Conservation (phyloP, 1,140 invertebrate species). For the Apolygus lucorum region DNA sequence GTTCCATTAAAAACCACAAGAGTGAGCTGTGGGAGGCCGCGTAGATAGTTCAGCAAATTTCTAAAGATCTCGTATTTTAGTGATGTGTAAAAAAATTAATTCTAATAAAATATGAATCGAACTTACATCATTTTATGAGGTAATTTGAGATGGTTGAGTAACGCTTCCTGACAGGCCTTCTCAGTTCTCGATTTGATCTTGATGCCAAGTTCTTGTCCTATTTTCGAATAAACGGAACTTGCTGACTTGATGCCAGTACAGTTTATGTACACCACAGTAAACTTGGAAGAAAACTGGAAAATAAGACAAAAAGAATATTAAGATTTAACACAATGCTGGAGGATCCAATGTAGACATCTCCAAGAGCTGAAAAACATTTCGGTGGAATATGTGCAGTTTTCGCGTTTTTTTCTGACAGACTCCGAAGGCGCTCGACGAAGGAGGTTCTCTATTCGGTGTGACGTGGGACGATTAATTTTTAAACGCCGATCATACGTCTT, state of each 20-base stretch:
- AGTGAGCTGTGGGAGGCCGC: not conserved
- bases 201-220: constrained; percentile 55
- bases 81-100: not conserved
- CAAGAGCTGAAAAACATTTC: too few species aligned
- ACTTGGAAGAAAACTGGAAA: constrained; percentile 44
- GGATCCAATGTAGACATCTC: too few species aligned
- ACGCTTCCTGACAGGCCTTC: constrained; percentile 48
- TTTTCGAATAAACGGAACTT: constrained; percentile 58
- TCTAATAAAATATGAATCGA: not conserved
- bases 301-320: too few species aligned
- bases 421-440: too few species aligned
- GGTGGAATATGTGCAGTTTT: too few species aligned
- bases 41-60: not conserved
- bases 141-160: constrained; percentile 56
- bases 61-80: not conserved
- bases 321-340: too few species aligned
- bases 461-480: too few species aligned
- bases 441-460: too few species aligned
- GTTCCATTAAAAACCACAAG: too few species aligned
- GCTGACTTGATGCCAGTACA: constrained; percentile 72
- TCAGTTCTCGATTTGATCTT: constrained; percentile 46
- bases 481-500: too few species aligned
- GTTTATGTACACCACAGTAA: constrained; percentile 65
- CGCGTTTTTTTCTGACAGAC: too few species aligned
- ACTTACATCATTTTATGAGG: constrained; percentile 57